Percentiles rank a stretch among this genome's conserved stretches.
Conservation (phyloP, 2,797 vertebrate genomes). For the Podargus strigoides region DNA sequence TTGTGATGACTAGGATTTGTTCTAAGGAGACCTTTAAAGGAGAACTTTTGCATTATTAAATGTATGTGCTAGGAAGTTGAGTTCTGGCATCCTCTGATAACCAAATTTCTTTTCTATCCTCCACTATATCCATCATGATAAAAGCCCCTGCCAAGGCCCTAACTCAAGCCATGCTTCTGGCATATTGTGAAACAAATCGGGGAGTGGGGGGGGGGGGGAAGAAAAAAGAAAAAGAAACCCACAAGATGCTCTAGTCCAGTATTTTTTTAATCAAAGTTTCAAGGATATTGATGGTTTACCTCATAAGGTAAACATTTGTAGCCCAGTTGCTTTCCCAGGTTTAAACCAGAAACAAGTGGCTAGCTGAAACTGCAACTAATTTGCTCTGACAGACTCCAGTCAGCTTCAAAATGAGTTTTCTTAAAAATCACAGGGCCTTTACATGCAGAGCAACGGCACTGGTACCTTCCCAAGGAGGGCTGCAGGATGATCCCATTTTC, state of each 20-base stretch:
- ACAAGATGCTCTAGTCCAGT: constrained; percentile 17
- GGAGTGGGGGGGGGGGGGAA: no score
- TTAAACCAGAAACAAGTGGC: constrained; percentile 29
- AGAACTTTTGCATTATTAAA: constrained; percentile 44
- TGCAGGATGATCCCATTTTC: neutral
- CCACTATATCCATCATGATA: constrained; percentile 48
- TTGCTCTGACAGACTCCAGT: neutral
- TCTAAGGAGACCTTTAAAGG: constrained; percentile 52
- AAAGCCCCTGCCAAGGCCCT: constrained; percentile 50
- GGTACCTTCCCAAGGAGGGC: neutral
- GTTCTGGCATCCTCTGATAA: constrained; percentile 53
- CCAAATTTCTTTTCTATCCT: constrained; percentile 48
- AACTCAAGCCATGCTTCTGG: constrained; percentile 66
- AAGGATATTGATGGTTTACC: constrained; percentile 48
- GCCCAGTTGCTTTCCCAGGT: constrained; percentile 19
- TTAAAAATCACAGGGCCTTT: neutral
- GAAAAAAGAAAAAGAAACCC: neutral
- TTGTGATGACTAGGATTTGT: constrained; percentile 30
- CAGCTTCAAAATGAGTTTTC: neutral
- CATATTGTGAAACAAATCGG: constrained; percentile 38
- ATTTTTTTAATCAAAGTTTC: constrained; percentile 35
- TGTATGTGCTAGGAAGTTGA: constrained; percentile 48
- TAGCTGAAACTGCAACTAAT: constrained; percentile 2
- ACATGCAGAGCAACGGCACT: accelerated
- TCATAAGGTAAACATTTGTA: constrained; percentile 55